A percentile compares a stretch with the other conserved stretches of the same genome.
Conservation (phyloP, 2,797 vertebrate species). For the Okamejei kenojei region DNA sequence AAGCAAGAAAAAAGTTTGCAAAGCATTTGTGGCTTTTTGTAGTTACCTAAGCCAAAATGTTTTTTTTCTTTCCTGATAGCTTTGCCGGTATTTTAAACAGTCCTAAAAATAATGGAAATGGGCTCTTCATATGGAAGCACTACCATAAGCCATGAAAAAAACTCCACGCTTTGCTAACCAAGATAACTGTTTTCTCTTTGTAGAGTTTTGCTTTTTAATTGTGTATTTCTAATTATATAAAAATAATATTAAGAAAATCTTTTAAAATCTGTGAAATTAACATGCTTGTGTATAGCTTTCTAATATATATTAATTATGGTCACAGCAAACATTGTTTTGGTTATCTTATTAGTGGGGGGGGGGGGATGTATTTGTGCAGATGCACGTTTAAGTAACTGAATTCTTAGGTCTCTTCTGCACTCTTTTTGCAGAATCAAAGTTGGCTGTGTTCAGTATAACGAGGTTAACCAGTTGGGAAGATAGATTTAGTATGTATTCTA, state of each 20-base stretch:
- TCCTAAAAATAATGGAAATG: constrained; percentile 69
- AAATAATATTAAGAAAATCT: constrained; percentile 97
- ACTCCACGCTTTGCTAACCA: constrained; percentile 92
- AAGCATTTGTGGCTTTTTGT: constrained; percentile 99
- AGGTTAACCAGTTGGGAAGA: constrained; percentile 68
- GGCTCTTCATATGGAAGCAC: constrained; percentile 74
- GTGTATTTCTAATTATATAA: constrained; percentile 99
- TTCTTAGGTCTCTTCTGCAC: constrained; percentile 75
- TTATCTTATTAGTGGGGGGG: constrained; percentile 88
- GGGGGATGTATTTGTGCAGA: constrained; percentile 84
- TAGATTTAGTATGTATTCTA: constrained; percentile 33
- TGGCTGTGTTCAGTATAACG: constrained; percentile 63
- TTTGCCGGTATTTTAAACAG: constrained; percentile 93
- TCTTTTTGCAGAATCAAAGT: constrained; percentile 69
- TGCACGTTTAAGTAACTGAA: constrained; percentile 78
- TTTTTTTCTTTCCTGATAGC: constrained; percentile 81
- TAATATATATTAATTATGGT: constrained; percentile 91
- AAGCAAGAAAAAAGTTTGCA: constrained; percentile 91
- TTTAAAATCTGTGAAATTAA: constrained; percentile 99
- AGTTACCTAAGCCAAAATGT: constrained; percentile 99
- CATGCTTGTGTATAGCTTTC: constrained; percentile 99
- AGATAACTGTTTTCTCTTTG: constrained; percentile 93
- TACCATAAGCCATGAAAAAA: constrained; percentile 90
- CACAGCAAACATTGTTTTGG: constrained; percentile 71
- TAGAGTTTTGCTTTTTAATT: constrained; percentile 97